Percentiles rank a stretch among this genome's conserved stretches.
Conservation (phyloP, 1,140 invertebrate species). For the Drosophila kurseongensis region DNA sequence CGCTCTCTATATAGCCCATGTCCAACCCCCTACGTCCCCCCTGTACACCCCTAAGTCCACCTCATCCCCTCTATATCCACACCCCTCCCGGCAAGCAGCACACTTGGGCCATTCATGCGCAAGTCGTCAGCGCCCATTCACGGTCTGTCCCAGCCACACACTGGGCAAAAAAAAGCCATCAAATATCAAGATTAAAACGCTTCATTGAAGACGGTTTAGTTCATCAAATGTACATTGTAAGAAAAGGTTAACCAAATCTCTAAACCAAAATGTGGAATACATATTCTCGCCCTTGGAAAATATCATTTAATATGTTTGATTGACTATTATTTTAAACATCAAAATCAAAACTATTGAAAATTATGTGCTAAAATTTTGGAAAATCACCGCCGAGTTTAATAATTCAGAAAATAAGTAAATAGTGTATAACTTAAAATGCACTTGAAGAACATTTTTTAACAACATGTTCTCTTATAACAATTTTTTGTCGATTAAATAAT, state of each 20-base stretch:
- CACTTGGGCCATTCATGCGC: constrained; percentile 80
- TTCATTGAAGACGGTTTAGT: constrained; percentile 14
- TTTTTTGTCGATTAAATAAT: no score
- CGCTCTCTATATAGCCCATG: constrained; percentile 25
- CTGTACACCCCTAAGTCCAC: neutral
- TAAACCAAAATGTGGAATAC: no score
- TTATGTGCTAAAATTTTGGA: no score
- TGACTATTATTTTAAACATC: no score
- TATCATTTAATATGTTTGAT: no score
- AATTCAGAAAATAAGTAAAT: no score
- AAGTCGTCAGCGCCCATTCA: constrained; percentile 79
- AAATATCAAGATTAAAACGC: constrained; percentile 17
- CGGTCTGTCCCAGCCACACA: constrained; percentile 46
- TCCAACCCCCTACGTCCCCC: neutral
- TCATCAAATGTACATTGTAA: constrained; percentile 9
- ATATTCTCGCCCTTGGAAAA: no score
- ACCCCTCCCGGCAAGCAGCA: constrained; percentile 12
- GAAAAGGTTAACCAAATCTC: neutral
- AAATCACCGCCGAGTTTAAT: no score
- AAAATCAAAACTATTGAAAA: no score
- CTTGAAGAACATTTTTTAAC: no score
- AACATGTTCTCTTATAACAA: no score
- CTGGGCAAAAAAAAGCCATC: constrained; percentile 29
- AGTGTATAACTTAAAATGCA: no score
- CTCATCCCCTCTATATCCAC: neutral